A percentile compares a stretch with the other conserved stretches of the same genome.
phyloP scores from a whole-genome alignment of 2,113 vertebrate genomes.

The Brachyhypopomus gauderio region DNA sequence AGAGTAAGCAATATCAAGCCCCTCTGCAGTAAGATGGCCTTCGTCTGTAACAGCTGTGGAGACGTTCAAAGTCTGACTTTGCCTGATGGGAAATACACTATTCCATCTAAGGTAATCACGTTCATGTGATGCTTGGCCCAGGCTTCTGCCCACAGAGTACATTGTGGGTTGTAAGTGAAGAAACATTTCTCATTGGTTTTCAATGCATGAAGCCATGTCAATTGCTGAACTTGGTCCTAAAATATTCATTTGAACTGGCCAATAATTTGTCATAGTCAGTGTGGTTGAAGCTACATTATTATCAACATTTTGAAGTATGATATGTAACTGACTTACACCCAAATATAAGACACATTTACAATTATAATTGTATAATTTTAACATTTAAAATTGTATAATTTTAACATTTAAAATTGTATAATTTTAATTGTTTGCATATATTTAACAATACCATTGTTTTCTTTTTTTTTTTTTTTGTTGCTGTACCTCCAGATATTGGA shows the following conservation, averaged over 20 bases:
- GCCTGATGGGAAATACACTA: slow-evolving; percentile 86
- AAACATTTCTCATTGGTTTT: background rate
- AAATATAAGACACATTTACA: no score
- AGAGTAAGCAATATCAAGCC: slow-evolving; percentile 93
- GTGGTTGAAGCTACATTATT: no score
- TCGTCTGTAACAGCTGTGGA: slow-evolving; percentile 82
- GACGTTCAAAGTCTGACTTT: slow-evolving; percentile 79
- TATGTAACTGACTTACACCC: no score
- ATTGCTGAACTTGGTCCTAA: background rate
- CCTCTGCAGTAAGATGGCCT: slow-evolving; percentile 88
- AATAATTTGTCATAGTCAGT: no score
- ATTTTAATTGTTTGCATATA: background rate
- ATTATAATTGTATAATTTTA: no score
- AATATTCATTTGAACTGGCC: background rate
- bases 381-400: no score
- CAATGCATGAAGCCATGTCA: background rate
- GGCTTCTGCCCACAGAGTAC: background rate
- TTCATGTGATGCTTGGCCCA: background rate
- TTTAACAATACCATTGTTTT: background rate
- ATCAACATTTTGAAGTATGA: no score
- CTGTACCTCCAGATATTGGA: background rate
- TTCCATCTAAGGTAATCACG: slow-evolving; percentile 84
- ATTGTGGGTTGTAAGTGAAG: background rate
- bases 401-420: no score
- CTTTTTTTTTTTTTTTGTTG: background rate